Base-by-base conservation (phyloP, 2,797 vertebrate species). In the Mormyrops boulengeri region DNA sequence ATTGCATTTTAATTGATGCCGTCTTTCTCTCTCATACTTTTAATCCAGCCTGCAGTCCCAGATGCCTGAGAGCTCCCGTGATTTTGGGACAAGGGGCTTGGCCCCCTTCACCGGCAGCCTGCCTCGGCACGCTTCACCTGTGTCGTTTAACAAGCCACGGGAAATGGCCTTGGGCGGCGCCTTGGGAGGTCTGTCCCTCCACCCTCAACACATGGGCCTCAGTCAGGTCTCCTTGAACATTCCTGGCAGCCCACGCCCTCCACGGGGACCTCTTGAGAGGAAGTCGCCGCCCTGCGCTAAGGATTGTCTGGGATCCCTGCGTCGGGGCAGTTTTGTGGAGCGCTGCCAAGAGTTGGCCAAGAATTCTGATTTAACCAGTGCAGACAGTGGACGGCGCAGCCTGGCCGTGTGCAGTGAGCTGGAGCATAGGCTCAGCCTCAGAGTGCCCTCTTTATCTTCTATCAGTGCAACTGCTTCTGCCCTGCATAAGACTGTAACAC, bases 311-410 rank as follows among this genome's bases (percentile, higher is more conserved):
- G 94, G 26, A 3, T 89, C 91, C 0, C 90, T 92, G 4, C 93
- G 94, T 0, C 90, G 95, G 49, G 96, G 97, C 41, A 97, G 95
- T 92, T 97, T 98, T 0, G 97, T 97, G 19, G 97, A 98, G 91
- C 96, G 97, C 34, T 98, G 97, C 89, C 97, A 98, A 91, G 97
- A 98, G 90, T 95, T 96, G 5, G 97, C 96, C 2, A 96, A 96
- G 52, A 93, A 91, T n/a, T 94, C 95, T 0, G 96, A 97, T 60
- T 89, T 80, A 0, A 89, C 89, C 0, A 93, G 93, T 17, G 34
- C 92, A 0, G 96, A 95, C 1, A 91, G 91, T 0, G 19, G 73
- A 0, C 93, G 95, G 62, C 92, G 96, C 53, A 94, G 95, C 89
- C 87, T 96, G 87, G 93, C 93, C 0, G 93, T 91, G 17, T 94